These are phyloP conservation scores for Knipowitschia caucasica DNA, from an alignment of 2,797 vertebrate species.

Conservation along the genomic window DNA sequence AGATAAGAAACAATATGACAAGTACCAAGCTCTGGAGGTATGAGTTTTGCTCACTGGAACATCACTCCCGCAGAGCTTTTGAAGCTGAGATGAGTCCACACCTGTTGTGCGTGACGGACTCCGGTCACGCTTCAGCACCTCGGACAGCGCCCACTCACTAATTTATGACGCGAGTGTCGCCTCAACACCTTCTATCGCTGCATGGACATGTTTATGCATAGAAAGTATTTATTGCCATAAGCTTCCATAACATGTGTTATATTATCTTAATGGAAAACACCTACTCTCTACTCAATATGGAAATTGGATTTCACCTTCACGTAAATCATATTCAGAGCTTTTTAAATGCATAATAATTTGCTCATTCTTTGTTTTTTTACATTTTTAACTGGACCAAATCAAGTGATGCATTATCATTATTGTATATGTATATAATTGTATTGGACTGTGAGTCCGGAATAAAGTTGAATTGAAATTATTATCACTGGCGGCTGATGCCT, in stretches of 20 bases:
- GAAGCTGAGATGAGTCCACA: background rate
- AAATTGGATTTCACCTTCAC: background rate
- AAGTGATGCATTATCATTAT: background rate
- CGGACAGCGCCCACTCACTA: constrained; percentile 46
- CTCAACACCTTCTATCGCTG: background rate
- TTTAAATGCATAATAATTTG: background rate
- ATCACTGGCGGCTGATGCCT: too few species aligned
- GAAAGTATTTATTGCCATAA: background rate
- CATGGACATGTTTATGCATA: background rate
- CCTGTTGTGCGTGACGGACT: background rate
- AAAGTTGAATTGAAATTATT: too few species aligned
- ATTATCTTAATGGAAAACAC: background rate
- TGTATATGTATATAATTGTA: background rate
- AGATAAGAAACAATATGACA: too few species aligned
- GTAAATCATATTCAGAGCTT: background rate
- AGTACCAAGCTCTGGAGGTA: background rate
- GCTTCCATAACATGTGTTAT: background rate
- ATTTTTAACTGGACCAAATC: background rate
- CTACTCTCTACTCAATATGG: background rate
- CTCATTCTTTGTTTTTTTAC: background rate
- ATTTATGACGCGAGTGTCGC: constrained; percentile 30
- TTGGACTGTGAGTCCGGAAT: too few species aligned
- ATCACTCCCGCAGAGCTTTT: background rate
- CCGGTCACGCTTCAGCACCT: constrained; percentile 44
- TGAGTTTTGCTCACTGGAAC: background rate